Percentiles rank a stretch among this genome's conserved stretches.
phyloP scores from a whole-genome alignment of 1,140 invertebrate species.

The Diachasmimorpha longicaudata region DNA sequence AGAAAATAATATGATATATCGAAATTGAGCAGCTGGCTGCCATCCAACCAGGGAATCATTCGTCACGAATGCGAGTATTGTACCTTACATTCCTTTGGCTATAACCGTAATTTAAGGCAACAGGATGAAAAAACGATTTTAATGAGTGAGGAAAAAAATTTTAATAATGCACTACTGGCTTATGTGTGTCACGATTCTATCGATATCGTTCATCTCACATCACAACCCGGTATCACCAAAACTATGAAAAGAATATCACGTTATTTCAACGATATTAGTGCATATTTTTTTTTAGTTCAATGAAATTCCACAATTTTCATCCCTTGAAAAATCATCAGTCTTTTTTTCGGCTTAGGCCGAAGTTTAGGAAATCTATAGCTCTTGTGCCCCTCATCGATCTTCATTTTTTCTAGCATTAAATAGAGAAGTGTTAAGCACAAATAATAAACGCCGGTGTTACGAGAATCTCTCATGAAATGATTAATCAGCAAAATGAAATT shows the following conservation, averaged over 20 bases:
- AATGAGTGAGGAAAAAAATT: neutral
- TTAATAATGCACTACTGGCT: neutral
- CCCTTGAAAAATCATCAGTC: too few relatives aligned
- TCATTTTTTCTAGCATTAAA: constrained; percentile 2
- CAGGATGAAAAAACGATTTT: constrained; percentile 4
- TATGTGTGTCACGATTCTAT: neutral
- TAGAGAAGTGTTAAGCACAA: constrained; percentile 14
- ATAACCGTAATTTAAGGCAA: constrained; percentile 58
- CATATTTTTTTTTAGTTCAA: neutral
- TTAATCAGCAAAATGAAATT: neutral
- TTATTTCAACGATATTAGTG: too few relatives aligned
- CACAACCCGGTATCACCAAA: neutral
- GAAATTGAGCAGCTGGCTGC: constrained; percentile 58
- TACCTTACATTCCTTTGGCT: constrained; percentile 66
- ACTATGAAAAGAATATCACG: neutral
- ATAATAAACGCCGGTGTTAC: neutral
- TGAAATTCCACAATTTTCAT: too few relatives aligned
- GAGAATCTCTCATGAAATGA: neutral
- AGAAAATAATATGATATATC: constrained; percentile 21
- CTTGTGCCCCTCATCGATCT: neutral
- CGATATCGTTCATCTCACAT: neutral
- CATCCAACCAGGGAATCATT: constrained; percentile 32
- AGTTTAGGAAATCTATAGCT: neutral
- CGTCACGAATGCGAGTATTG: constrained; percentile 58
- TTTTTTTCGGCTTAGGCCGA: neutral